Evolutionary conservation across 53 echinoderm and acorn worm genomes (phyloP).

Genomic region (Hippasteria phrygiana): DNA sequence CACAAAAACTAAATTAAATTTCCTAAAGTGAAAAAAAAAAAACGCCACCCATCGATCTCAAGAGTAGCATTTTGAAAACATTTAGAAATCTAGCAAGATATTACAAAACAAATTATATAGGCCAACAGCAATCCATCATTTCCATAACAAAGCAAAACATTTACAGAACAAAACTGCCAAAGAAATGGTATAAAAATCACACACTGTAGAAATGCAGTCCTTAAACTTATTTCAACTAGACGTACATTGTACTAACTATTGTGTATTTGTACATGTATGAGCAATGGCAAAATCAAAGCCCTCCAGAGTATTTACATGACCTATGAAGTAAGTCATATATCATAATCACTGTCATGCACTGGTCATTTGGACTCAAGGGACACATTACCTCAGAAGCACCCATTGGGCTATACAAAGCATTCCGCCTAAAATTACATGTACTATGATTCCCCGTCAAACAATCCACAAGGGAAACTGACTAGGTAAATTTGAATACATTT

Average conservation of each 20-base stretch:
- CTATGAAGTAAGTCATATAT: no score
- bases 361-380: no score
- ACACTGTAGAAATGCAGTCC: slow-evolving; percentile 27
- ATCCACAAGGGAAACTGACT: no score
- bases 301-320: no score
- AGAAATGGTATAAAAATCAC: slow-evolving; percentile 45
- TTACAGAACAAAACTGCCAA: slow-evolving; percentile 53
- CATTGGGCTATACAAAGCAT: no score
- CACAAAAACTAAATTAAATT: slow-evolving; percentile 19
- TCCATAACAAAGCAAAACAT: slow-evolving; percentile 45
- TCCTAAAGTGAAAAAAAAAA: slow-evolving; percentile 32
- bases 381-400: no score
- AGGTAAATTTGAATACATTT: no score
- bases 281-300: no score
- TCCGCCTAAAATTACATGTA: no score
- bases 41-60: not conserved
- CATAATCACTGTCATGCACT: no score
- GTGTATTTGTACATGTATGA: no score
- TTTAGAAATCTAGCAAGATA: slow-evolving; percentile 47
- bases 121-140: slow-evolving; percentile 54
- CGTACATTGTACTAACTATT: not conserved
- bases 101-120: slow-evolving; percentile 42
- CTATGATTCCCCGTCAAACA: no score
- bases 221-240: not conserved
- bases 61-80: slow-evolving; percentile 33